phyloP scores from a whole-genome alignment of 53 echinoderm and acorn worm genomes.

The Luidia sarsii region DNA sequence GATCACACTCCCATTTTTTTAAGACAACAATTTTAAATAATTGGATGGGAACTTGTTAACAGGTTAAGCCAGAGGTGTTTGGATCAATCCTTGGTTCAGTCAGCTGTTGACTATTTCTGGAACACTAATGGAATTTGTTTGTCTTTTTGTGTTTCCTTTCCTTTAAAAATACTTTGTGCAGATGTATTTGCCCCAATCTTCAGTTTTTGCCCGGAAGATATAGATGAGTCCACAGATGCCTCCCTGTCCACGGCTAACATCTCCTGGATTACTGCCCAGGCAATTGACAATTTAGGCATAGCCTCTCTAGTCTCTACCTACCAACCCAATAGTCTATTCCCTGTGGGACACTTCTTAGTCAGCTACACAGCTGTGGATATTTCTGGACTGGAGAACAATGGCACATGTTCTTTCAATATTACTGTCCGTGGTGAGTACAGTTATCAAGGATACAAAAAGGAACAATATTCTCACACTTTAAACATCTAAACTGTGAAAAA shows the following conservation, averaged over 20 bases:
- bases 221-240: not conserved
- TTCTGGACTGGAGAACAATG: not conserved
- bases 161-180: no score
- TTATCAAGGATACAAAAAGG: not conserved
- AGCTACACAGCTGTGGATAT: slow-evolving; percentile 4
- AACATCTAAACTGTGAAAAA: no score
- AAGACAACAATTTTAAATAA: no score
- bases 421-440: slow-evolving; percentile 33
- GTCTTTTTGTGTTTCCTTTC: no score
- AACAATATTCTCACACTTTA: not conserved
- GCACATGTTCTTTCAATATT: slow-evolving; percentile 35
- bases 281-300: not conserved
- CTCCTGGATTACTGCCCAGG: not conserved
- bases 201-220: not conserved
- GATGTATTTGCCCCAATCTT: slow-evolving; percentile 16
- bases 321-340: not conserved
- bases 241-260: not conserved
- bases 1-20: no score
- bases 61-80: no score
- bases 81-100: no score
- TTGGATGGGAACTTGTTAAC: no score
- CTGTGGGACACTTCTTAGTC: not conserved
- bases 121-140: no score
- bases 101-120: no score
- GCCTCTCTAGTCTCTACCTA: not conserved